These are phyloP conservation scores for Drosophila melanosoma DNA, from an alignment of 2,888 invertebrate species.

Conservation along the genomic window DNA sequence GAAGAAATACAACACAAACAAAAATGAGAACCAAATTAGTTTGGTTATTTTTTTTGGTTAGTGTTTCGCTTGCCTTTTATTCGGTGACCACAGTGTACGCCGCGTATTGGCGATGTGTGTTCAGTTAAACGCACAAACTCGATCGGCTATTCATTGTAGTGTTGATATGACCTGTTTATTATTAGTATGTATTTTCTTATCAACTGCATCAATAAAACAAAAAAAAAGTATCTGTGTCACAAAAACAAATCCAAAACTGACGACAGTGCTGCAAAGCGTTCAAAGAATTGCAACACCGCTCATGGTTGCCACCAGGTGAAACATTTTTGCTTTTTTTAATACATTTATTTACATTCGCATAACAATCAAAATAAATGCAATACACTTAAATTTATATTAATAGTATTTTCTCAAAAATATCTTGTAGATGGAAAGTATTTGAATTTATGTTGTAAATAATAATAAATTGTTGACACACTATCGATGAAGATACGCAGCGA, in stretches of 20 bases:
- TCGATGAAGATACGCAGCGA: background rate
- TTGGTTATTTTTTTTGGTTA: constrained; percentile 6
- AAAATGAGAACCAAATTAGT: constrained; percentile 36
- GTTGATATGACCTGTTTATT: constrained; percentile 11
- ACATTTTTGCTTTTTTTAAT: background rate
- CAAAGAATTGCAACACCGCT: background rate
- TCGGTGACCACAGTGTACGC: constrained; percentile 26
- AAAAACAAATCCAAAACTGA: constrained; percentile 57
- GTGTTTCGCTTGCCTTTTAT: constrained; percentile 46
- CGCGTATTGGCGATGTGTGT: constrained; percentile 34
- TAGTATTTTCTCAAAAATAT: background rate
- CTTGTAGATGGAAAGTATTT: background rate
- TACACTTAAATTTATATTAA: background rate
- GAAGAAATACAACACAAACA: constrained; percentile 15
- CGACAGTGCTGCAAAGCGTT: constrained; percentile 44
- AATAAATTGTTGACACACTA: background rate
- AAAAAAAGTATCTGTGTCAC: constrained; percentile 43
- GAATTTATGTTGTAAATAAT: background rate
- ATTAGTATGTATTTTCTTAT: constrained; percentile 42
- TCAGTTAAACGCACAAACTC: constrained; percentile 38
- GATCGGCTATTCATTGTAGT: constrained; percentile 46
- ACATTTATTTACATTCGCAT: background rate
- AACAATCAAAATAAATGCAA: background rate
- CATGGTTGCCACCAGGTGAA: constrained; percentile 3
- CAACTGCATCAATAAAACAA: constrained; percentile 60